Evolutionary conservation across 2,113 vertebrate species (phyloP), one percentile per base, ranked within the genome.

Genomic region (Picathartes gymnocephalus): DNA sequence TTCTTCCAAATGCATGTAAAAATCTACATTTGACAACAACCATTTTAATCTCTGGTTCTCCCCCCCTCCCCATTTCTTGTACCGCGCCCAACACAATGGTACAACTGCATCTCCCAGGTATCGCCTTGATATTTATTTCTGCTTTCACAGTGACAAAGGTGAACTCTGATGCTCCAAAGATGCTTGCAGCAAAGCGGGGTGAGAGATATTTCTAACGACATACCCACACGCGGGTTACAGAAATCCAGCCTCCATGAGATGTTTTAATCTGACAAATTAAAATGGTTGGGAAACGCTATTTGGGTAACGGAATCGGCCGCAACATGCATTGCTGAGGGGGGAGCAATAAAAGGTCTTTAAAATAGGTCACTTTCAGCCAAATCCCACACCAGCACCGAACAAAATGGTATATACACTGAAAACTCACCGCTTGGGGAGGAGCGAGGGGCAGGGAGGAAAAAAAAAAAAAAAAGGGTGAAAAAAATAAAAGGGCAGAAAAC

Each of bases 321-420:
- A 71, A 94, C 93, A 92, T 58, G 92, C 92, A 76, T 10, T 58
- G 80, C 89, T 80, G 85, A 83, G 54, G 86, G 90, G 86, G 68
- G 83, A 74, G 89, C 81, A 48, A 87, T 25, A 90, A 95, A 96
- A 96, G 89, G 79, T 90, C 86, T 97, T 94, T 91, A 93, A 96
- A 80, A 91, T 92, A 96, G 91, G 92, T 95, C 73, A 96, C 93
- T 96, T 97, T 88, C 62, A 86, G 51, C 97, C 95, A 93, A 92
- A 96, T 94, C 80, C 95, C 85, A 80, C 37, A 91, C 69, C 79
- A 86, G 57, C 81, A 85, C 76, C 68, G 86, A 79, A 81, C 79
- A 97, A 97, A 97, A 97, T 65, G 93, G 51, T 92, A 93, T 96
- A 94, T 97, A 96, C 73, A 81, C 85, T 74, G 83, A 92, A 94